These are phyloP conservation scores for Sthenelais limicola DNA, from an alignment of 2,888 invertebrate species.

Conservation along the genomic window DNA sequence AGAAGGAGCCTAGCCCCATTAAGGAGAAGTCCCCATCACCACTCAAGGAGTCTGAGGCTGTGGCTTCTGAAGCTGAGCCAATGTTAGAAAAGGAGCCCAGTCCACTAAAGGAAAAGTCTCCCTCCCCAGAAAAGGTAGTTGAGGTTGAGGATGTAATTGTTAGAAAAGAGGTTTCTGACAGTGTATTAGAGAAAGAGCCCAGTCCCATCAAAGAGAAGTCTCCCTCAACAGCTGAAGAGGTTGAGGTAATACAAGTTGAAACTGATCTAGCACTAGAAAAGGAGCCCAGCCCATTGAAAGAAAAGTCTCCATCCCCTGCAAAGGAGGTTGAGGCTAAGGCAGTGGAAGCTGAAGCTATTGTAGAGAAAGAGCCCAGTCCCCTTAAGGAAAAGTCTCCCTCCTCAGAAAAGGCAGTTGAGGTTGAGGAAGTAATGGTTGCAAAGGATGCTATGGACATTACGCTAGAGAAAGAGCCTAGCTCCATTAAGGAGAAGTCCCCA, in stretches of 20 bases:
- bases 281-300: slow-evolving; percentile 3
- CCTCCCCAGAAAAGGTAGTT: not conserved
- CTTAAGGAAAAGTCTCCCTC: slow-evolving; percentile 9
- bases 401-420: not conserved
- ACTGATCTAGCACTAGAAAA: slow-evolving; percentile 2
- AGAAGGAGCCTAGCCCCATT: slow-evolving; percentile 42
- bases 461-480: not conserved
- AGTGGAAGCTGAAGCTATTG: not conserved
- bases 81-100: slow-evolving; percentile 7
- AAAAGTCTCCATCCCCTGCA: slow-evolving; percentile 10
- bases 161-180: not conserved
- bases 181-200: slow-evolving; percentile 11
- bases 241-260: not conserved
- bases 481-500: slow-evolving; percentile 1
- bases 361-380: slow-evolving; percentile 12
- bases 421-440: not conserved
- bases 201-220: slow-evolving; percentile 16
- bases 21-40: slow-evolving; percentile 7
- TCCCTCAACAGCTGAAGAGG: slow-evolving; percentile 3
- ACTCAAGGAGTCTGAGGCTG: slow-evolving; percentile 76
- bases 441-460: not conserved
- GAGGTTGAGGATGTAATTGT: not conserved
- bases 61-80: slow-evolving; percentile 52
- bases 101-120: slow-evolving; percentile 17
- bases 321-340: slow-evolving; percentile 9